A percentile compares a stretch with the other conserved stretches of the same genome.
phyloP scores from a whole-genome alignment of 2,797 vertebrate genomes.

The Oreochromis grahami region DNA sequence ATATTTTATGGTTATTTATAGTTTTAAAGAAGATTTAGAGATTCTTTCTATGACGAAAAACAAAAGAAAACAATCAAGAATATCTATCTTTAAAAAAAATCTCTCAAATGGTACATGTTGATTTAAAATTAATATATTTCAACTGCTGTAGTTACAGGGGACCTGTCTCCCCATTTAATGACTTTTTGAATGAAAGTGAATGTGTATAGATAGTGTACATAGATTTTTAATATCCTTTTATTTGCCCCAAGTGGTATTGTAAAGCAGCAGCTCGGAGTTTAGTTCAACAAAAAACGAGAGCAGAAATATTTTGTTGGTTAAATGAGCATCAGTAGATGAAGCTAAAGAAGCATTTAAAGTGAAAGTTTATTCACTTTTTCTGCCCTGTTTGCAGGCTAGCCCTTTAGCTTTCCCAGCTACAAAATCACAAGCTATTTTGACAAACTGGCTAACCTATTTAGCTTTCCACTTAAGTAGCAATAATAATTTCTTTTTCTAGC shows the following conservation, averaged over 20 bases:
- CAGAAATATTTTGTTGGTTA: slow-evolving; percentile 3
- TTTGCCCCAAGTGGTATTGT: slow-evolving; percentile 1
- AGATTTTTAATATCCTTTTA: slow-evolving; percentile 50
- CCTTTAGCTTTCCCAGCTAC: background rate
- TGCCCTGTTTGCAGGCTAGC: background rate
- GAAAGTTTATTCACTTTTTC: background rate
- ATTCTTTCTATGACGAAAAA: slow-evolving; percentile 46
- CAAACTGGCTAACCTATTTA: background rate
- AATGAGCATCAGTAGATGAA: background rate
- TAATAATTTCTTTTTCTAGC: background rate
- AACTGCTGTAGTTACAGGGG: slow-evolving; percentile 68
- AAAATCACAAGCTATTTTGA: background rate
- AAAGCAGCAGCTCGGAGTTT: slow-evolving; percentile 16
- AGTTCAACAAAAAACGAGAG: background rate
- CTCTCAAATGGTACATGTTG: slow-evolving; percentile 49
- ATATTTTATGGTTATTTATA: slow-evolving; percentile 64
- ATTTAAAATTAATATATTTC: slow-evolving; percentile 64
- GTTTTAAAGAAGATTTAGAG: slow-evolving; percentile 61
- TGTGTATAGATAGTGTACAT: slow-evolving; percentile 69
- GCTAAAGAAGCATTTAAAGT: background rate
- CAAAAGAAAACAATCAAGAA: slow-evolving; percentile 15
- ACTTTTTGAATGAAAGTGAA: slow-evolving; percentile 59
- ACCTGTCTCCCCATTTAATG: slow-evolving; percentile 32
- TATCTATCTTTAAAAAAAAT: slow-evolving; percentile 33
- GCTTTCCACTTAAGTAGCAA: background rate